A percentile compares a stretch with the other conserved stretches of the same genome.
Conservation (phyloP, 37 sponge, comb jelly and placozoan genomes). For the Ephydatia muelleri region DNA sequence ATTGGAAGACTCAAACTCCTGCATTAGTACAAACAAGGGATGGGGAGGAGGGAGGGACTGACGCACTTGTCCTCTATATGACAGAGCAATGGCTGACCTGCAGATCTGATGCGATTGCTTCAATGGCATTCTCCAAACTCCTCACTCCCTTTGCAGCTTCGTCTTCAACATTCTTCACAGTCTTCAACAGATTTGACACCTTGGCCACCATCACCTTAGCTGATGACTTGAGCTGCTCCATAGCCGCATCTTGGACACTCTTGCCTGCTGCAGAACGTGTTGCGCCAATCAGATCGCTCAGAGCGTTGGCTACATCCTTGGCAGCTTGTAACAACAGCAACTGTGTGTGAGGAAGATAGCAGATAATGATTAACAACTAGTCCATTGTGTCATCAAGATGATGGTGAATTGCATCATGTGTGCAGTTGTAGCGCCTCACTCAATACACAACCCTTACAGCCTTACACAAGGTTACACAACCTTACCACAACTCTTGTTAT, state of each 20-base stretch:
- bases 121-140: constrained; percentile 90
- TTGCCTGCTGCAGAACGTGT: constrained; percentile 93
- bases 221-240: constrained; percentile 83
- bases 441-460: too few species aligned
- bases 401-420: too few species aligned
- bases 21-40: neutral
- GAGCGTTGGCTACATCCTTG: constrained; percentile 92
- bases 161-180: constrained; percentile 93
- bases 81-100: neutral
- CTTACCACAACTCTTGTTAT: too few species aligned
- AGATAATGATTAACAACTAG: too few species aligned
- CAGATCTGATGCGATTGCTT: constrained; percentile 66
- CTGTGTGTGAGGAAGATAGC: neutral
- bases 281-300: constrained; percentile 75
- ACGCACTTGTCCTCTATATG: neutral
- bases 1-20: too few species aligned
- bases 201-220: constrained; percentile 90
- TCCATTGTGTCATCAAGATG: too few species aligned
- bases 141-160: constrained; percentile 81
- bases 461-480: too few species aligned
- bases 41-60: neutral
- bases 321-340: constrained; percentile 85
- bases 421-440: neutral
- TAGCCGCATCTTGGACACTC: constrained; percentile 77
- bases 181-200: constrained; percentile 92